A percentile compares a stretch with the other conserved stretches of the same genome.
Evolutionary conservation across 2,797 vertebrate genomes (phyloP).

Genomic region (Schizopygopsis pylzovi): DNA sequence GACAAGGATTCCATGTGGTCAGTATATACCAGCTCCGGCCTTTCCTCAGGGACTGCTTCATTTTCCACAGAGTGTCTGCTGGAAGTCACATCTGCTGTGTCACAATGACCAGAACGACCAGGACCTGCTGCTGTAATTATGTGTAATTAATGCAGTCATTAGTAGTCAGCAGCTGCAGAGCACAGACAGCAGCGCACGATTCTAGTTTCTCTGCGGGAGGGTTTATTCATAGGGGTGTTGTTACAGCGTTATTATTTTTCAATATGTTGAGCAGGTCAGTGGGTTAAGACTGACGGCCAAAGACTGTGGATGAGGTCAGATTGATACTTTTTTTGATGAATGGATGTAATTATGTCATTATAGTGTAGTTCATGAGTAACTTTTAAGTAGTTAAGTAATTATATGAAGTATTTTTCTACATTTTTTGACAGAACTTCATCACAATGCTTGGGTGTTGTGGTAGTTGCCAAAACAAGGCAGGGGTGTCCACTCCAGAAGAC

Average conservation of each 20-base stretch:
- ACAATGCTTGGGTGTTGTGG: not conserved
- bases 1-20: constrained; percentile 59
- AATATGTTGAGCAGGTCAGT: not conserved
- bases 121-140: constrained; percentile 37
- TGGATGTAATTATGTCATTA: not conserved
- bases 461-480: not conserved
- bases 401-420: not conserved
- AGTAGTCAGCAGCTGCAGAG: constrained; percentile 1
- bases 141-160: constrained; percentile 14
- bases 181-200: not conserved
- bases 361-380: not conserved
- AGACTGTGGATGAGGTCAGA: not conserved
- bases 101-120: constrained; percentile 29
- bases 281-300: not conserved
- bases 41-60: constrained; percentile 70
- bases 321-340: constrained; percentile 19
- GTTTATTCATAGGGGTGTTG: not conserved
- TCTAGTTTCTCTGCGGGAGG: not conserved
- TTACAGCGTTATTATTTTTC: constrained; percentile 24
- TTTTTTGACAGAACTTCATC: not conserved
- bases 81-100: constrained; percentile 41
- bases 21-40: constrained; percentile 72
- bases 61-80: constrained; percentile 49
- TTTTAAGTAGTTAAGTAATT: constrained; percentile 2
- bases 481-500: not conserved